Base-by-base conservation (phyloP, 2,797 vertebrate genomes). In the Rhabdomys pumilio region DNA sequence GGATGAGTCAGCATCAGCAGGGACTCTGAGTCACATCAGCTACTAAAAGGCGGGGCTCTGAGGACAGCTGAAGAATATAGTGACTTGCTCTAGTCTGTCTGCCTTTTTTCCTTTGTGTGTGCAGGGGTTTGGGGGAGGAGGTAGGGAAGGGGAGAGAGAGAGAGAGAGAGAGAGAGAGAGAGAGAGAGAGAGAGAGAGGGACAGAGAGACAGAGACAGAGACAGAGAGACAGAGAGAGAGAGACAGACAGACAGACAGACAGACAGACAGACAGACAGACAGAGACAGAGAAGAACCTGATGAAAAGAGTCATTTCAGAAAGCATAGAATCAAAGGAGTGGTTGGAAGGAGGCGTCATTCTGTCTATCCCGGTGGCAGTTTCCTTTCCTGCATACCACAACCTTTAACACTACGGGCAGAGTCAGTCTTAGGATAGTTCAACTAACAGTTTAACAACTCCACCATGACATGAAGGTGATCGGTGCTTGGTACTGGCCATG, bases 281-380 rank as follows among this genome's bases (percentile, higher is more conserved):
- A 65, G 9, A 65, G 29, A 67, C 11, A 67, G 31, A 6, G 65
- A 26, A 81, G 97, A 95, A 50, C 73, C 44, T 90, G 63, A 19
- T 73, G 76, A 38, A 92, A 94, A 93, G 84, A 96, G 20, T 41
- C 89, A 11, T 77, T 93, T 91, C 59, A 41, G 77, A 87, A 94
- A 29, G 34, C 24, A 29, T 57, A 79, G 79, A 84, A 47, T 72
- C 47, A 94, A 82, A 0, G 50, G 77, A 34, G 26, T 79, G 13
- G 59, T 65, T n/a, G 1, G 2, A 94, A 94, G 44, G 67, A 84
- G 90, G 65, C 53, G 13, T 77, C 77, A 13, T 50, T 87, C 7
- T 4, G 3, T 87, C 93, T 84, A 53, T 34, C 53, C 65, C 57
- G 63, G 29, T 15, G 63, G 47, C 26, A 24, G 69, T 86, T 88